phyloP scores from a whole-genome alignment of 1,140 invertebrate genomes.

The Limonius californicus region DNA sequence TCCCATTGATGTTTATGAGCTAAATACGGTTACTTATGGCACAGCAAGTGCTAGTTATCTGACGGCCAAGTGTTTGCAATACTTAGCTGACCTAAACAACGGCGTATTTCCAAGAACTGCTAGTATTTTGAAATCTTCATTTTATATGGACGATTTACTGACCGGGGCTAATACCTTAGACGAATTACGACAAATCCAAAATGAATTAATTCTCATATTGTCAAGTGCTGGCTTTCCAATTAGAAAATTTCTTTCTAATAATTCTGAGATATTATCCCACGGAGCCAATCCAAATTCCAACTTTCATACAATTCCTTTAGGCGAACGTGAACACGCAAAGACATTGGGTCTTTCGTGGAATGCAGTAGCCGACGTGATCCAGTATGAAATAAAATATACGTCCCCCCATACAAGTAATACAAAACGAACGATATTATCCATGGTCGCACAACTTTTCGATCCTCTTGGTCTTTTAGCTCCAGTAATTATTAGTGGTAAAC shows the following conservation, averaged over 20 bases:
- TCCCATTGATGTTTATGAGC: conserved; percentile 31
- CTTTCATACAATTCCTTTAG: neutral
- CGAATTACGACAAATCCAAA: conserved; percentile 32
- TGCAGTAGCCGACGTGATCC: neutral
- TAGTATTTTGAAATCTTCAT: conserved; percentile 11
- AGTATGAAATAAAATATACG: neutral
- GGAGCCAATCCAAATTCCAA: neutral
- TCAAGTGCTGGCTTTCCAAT: conserved; percentile 25
- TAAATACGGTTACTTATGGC: conserved; percentile 36
- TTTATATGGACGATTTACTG: conserved; percentile 23
- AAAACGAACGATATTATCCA: conserved; percentile 16
- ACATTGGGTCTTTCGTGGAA: conserved; percentile 18
- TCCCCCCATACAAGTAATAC: neutral
- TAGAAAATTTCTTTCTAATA: neutral
- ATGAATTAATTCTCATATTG: conserved; percentile 41
- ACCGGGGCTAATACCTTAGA: conserved; percentile 37
- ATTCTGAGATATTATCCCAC: neutral
- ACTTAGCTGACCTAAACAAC: conserved; percentile 19
- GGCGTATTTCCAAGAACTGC: neutral
- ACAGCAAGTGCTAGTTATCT: conserved; percentile 31
- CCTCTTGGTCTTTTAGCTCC: conserved; percentile 39
- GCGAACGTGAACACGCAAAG: neutral
- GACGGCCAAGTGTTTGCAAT: conserved; percentile 25
- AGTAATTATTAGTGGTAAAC: neutral
- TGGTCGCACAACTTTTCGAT: conserved; percentile 34